These are phyloP conservation scores for Allophyes oxyacanthae DNA, from an alignment of 2,888 invertebrate genomes.

Conservation along the genomic window DNA sequence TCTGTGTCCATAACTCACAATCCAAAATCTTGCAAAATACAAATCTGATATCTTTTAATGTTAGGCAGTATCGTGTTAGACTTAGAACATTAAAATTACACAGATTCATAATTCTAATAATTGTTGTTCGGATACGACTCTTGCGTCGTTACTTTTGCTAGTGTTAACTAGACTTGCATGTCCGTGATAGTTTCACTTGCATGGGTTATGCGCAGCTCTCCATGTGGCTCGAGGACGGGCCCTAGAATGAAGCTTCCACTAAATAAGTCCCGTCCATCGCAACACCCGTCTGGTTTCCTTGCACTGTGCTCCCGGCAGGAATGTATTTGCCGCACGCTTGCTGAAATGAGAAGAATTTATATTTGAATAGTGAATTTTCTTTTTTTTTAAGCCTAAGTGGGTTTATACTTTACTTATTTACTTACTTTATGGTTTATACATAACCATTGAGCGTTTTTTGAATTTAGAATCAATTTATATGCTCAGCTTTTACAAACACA, in stretches of 20 bases:
- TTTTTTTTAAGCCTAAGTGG: not conserved
- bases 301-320: conserved; percentile 94
- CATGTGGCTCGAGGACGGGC: conserved; percentile 77
- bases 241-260: conserved; percentile 95
- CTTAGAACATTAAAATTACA: conserved; percentile 76
- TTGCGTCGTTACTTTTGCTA: conserved; percentile 45
- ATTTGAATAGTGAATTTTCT: conserved; percentile 28
- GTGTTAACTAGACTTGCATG: conserved; percentile 52
- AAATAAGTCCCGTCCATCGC: conserved; percentile 96
- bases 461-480: not conserved
- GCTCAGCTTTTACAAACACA: not conserved
- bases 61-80: conserved; percentile 86
- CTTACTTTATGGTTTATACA: too few relatives aligned
- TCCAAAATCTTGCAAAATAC: conserved; percentile 61
- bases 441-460: not conserved
- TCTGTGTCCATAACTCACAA: conserved; percentile 59
- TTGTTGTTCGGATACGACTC: conserved; percentile 67
- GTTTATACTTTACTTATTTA: too few relatives aligned
- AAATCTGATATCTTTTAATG: conserved; percentile 76
- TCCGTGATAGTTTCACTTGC: conserved; percentile 55
- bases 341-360: conserved; percentile 80
- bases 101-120: conserved; percentile 80
- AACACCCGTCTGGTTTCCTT: conserved; percentile 94
- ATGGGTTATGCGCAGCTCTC: conserved; percentile 80
- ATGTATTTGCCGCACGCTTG: conserved; percentile 96